A percentile compares a stretch with the other conserved stretches of the same genome.
Evolutionary conservation across 2,888 invertebrate genomes (phyloP).

Genomic region (Apodemia mormo): DNA sequence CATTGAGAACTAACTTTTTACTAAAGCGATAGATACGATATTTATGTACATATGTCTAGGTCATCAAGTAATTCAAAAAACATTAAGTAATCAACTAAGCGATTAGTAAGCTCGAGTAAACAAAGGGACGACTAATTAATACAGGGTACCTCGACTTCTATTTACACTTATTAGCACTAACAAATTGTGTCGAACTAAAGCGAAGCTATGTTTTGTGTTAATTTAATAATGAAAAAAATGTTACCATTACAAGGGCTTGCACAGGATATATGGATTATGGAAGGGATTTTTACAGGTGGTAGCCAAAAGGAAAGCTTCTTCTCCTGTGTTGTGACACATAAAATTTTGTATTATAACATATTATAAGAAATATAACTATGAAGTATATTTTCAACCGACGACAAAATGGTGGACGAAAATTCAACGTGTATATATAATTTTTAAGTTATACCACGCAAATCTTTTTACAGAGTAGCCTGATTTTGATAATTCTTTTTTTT

Average conservation of each 20-base stretch:
- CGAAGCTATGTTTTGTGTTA: slow-evolving; percentile 23
- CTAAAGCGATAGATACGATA: not conserved
- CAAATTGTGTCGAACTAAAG: slow-evolving; percentile 23
- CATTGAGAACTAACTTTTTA: not conserved
- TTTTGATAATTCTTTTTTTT: no score
- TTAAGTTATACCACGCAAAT: no score
- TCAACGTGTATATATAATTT: no score
- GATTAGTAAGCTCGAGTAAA: slow-evolving; percentile 22
- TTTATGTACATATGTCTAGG: slow-evolving; percentile 3
- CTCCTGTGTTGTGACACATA: slow-evolving; percentile 30
- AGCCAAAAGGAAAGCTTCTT: slow-evolving; percentile 31
- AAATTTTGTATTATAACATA: not conserved
- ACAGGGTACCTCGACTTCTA: not conserved
- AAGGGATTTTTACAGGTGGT: slow-evolving; percentile 23
- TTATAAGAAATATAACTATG: not conserved
- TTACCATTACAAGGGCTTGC: slow-evolving; percentile 30
- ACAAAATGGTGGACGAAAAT: no score
- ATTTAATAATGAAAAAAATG: slow-evolving; percentile 22
- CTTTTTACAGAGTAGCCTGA: no score
- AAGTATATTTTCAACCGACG: no score
- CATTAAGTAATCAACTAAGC: slow-evolving; percentile 13
- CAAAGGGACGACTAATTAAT: slow-evolving; percentile 3
- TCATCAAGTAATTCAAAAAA: not conserved
- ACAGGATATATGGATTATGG: slow-evolving; percentile 29
- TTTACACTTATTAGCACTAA: slow-evolving; percentile 23